Percentiles rank a stretch among this genome's conserved stretches.
These are phyloP conservation scores for Nomada ferruginata DNA, from an alignment of 2,888 invertebrate species.

Conservation along the genomic window DNA sequence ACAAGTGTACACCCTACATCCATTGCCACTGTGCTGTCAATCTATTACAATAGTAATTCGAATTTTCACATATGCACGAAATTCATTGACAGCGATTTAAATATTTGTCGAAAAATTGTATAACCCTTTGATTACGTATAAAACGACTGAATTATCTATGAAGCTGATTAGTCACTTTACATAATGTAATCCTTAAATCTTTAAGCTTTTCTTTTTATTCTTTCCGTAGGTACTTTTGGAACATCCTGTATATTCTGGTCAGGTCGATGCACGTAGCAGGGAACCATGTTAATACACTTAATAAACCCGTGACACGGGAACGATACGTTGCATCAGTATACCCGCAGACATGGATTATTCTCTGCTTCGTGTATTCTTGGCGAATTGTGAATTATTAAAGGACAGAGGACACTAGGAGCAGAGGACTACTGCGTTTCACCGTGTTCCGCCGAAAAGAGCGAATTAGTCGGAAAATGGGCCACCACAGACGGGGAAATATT, in stretches of 20 bases:
- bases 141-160: too few relatives aligned
- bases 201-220: too few relatives aligned
- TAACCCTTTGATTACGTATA: too few relatives aligned
- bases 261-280: constrained; percentile 37
- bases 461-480: constrained; percentile 14
- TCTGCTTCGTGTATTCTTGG: constrained; percentile 19
- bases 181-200: too few relatives aligned
- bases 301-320: constrained; percentile 60
- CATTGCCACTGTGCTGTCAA: too few relatives aligned
- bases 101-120: too few relatives aligned
- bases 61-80: too few relatives aligned
- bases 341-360: constrained; percentile 21
- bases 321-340: constrained; percentile 49
- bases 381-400: constrained; percentile 51
- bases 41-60: too few relatives aligned
- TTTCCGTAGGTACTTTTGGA: too few relatives aligned
- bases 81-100: too few relatives aligned
- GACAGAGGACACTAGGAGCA: not conserved
- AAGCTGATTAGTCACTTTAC: too few relatives aligned
- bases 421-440: constrained; percentile 14
- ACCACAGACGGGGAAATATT: constrained; percentile 7
- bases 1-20: too few relatives aligned
- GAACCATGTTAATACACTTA: constrained; percentile 53
- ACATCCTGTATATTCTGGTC: constrained; percentile 32
- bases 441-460: not conserved